Percentiles rank a stretch among this genome's conserved stretches.
Conservation (phyloP, 2,888 invertebrate species). For the Sycophila texana region DNA sequence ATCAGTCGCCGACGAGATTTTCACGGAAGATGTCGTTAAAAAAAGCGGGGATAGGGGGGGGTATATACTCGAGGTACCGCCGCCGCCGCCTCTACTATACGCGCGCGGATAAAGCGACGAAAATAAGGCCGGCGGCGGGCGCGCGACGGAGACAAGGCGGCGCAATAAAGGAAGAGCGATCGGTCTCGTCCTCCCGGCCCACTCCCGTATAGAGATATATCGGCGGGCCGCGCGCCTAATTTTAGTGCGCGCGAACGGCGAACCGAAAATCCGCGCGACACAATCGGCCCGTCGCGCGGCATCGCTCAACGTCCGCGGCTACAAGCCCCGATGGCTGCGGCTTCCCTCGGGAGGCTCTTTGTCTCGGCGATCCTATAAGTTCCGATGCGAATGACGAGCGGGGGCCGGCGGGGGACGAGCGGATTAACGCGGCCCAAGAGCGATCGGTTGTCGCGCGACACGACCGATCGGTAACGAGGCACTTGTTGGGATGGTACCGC, state of each 20-base stretch:
- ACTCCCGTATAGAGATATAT: constrained; percentile 44
- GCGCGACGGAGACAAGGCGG: neutral
- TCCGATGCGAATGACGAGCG: no score
- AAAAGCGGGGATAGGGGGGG: neutral
- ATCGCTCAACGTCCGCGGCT: constrained; percentile 74
- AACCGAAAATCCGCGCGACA: constrained; percentile 69
- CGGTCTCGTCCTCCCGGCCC: constrained; percentile 56
- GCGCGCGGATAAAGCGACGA: neutral
- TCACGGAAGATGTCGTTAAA: constrained; percentile 15
- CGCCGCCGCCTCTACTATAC: no score
- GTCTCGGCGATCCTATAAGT: neutral
- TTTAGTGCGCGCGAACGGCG: constrained; percentile 52
- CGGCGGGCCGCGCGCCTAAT: constrained; percentile 45
- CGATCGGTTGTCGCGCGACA: no score
- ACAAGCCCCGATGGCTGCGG: constrained; percentile 66
- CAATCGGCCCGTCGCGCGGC: constrained; percentile 72
- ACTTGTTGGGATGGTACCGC: no score
- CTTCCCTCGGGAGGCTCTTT: constrained; percentile 1
- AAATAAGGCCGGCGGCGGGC: constrained; percentile 8
- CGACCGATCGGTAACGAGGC: no score
- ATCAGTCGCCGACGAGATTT: constrained; percentile 10
- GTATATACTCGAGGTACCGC: neutral
- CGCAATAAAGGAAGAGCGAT: constrained; percentile 59
- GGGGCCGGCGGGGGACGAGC: neutral
- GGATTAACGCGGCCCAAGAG: neutral